These are phyloP conservation scores for Otus sunia DNA, from an alignment of 2,113 vertebrate genomes.

Conservation along the genomic window DNA sequence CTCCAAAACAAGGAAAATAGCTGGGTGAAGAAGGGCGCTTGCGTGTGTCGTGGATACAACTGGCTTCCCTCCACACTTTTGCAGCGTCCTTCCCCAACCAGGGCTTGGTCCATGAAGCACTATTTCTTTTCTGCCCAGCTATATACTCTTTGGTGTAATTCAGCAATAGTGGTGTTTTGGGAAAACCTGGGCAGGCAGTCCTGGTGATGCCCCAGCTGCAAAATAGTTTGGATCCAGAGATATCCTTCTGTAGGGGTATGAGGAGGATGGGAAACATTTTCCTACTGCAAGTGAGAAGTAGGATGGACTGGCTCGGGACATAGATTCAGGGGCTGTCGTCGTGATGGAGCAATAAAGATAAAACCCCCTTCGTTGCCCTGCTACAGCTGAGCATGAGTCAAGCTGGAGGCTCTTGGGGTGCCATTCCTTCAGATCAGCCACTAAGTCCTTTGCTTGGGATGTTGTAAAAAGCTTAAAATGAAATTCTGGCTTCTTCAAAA, in stretches of 20 bases:
- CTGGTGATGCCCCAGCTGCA: neutral
- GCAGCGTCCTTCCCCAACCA: neutral
- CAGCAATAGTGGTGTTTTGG: fast-evolving
- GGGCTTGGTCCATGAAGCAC: neutral
- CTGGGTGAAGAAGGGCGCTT: neutral
- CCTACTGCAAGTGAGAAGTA: no score
- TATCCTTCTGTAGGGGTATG: neutral
- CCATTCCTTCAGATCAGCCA: neutral
- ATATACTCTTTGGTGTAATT: neutral
- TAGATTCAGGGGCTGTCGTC: neutral
- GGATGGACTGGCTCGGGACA: neutral
- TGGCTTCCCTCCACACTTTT: neutral
- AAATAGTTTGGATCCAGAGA: neutral
- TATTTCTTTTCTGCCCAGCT: neutral
- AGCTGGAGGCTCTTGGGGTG: neutral
- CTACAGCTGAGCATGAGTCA: neutral
- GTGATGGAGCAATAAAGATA: fast-evolving
- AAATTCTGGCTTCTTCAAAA: neutral
- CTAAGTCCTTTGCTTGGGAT: no score
- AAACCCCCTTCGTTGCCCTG: neutral
- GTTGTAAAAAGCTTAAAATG: neutral
- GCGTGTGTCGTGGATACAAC: neutral
- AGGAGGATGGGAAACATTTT: neutral
- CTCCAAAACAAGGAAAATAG: neutral
- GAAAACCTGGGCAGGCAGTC: neutral